These are phyloP conservation scores for Paramisgurnus dabryanus DNA, from an alignment of 2,113 vertebrate species.

Conservation along the genomic window DNA sequence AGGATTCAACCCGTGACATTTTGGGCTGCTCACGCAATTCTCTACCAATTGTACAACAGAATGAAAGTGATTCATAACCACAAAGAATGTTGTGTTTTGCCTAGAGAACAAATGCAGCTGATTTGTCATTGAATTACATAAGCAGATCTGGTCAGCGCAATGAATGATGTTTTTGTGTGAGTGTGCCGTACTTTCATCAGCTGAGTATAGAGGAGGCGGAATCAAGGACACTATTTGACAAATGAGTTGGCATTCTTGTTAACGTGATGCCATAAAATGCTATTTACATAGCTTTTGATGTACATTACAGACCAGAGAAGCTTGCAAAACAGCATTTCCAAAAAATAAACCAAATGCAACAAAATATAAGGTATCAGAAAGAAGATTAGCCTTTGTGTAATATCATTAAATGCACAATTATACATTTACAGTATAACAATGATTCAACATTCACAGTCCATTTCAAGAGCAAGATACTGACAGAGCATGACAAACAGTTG, in stretches of 20 bases:
- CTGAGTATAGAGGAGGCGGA: slow-evolving; percentile 30
- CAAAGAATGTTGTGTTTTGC: slow-evolving; percentile 7
- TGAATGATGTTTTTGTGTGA: slow-evolving; percentile 56
- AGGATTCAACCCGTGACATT: too few species aligned
- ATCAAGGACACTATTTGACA: not conserved
- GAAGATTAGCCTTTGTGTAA: too few species aligned
- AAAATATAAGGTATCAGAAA: too few species aligned
- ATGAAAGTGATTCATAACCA: not conserved
- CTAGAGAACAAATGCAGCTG: not conserved
- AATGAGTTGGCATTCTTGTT: too few species aligned
- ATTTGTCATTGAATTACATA: slow-evolving; percentile 14
- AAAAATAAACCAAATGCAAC: too few species aligned
- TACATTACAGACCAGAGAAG: not conserved
- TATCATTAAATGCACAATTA: not conserved
- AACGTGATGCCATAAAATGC: too few species aligned
- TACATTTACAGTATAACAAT: too few species aligned
- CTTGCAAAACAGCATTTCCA: too few species aligned
- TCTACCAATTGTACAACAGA: too few species aligned
- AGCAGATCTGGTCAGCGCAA: slow-evolving; percentile 4
- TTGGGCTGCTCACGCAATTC: too few species aligned
- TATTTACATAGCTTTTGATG: too few species aligned
- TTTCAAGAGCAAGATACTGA: not conserved
- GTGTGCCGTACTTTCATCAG: slow-evolving; percentile 37
- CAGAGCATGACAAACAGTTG: not conserved
- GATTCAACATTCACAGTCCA: not conserved